phyloP scores from a whole-genome alignment of 2,113 vertebrate genomes.

The Lepidothrix coronata region DNA sequence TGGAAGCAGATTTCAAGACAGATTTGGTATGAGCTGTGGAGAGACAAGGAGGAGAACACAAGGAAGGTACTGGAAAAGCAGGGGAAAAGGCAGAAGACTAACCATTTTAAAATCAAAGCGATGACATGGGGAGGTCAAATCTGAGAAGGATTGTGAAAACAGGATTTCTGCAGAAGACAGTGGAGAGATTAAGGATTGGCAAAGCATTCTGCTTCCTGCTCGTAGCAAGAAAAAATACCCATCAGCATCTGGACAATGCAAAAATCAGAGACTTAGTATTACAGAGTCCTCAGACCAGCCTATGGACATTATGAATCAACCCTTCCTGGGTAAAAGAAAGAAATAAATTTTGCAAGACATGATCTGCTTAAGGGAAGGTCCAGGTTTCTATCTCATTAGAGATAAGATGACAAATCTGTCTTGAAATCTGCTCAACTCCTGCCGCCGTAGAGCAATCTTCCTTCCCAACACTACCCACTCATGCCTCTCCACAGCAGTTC shows the following conservation, averaged over 20 bases:
- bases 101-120: not conserved
- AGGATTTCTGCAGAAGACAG: not conserved
- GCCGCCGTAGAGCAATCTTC: accelerated
- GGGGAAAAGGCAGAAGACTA: not conserved
- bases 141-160: not conserved
- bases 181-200: not conserved
- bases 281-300: not conserved
- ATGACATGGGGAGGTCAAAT: not conserved
- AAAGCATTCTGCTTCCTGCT: not conserved
- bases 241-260: not conserved
- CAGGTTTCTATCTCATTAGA: not conserved
- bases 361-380: not conserved
- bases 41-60: not conserved
- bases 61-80: not conserved
- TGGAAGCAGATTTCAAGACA: not conserved
- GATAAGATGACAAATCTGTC: not conserved
- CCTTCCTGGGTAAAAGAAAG: not conserved
- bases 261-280: not conserved
- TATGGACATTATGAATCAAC: not conserved
- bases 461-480: not conserved
- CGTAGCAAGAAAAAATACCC: not conserved
- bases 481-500: not conserved
- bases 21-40: not conserved
- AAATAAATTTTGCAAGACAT: not conserved
- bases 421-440: not conserved